Conservation (phyloP, 1,140 invertebrate species). For the Triops cancriformis region DNA sequence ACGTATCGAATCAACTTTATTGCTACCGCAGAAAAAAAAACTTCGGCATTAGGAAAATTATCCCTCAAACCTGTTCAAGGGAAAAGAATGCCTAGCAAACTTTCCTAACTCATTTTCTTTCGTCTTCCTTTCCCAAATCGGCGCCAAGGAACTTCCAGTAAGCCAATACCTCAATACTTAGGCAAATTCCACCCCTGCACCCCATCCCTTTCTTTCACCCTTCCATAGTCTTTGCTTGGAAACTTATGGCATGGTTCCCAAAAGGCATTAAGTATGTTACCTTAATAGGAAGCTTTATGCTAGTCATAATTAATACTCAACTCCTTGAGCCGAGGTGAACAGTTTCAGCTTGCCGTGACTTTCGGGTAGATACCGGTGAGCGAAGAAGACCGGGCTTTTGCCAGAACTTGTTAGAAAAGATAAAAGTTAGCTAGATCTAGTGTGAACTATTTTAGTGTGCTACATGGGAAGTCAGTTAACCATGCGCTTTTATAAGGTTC, state of each 20-base stretch:
- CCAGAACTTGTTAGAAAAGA: too few species aligned
- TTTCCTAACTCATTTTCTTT: neutral
- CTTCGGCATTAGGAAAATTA: neutral
- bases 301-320: neutral
- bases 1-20: neutral
- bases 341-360: neutral
- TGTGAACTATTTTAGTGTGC: too few species aligned
- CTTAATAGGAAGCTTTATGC: constrained; percentile 5
- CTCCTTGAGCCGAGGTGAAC: neutral
- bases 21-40: neutral
- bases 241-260: neutral
- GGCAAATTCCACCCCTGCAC: too few species aligned
- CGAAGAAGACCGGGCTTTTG: neutral
- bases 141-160: neutral
- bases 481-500: too few species aligned
- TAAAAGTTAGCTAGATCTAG: too few species aligned
- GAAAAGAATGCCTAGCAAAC: neutral
- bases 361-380: neutral
- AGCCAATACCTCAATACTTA: neutral
- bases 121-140: neutral
- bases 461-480: too few species aligned
- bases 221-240: neutral
- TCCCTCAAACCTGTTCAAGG: neutral
- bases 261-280: constrained; percentile 1
- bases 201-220: too few species aligned